These are phyloP conservation scores for Megaceryle alcyon DNA, from an alignment of 2,797 vertebrate genomes.

Conservation along the genomic window DNA sequence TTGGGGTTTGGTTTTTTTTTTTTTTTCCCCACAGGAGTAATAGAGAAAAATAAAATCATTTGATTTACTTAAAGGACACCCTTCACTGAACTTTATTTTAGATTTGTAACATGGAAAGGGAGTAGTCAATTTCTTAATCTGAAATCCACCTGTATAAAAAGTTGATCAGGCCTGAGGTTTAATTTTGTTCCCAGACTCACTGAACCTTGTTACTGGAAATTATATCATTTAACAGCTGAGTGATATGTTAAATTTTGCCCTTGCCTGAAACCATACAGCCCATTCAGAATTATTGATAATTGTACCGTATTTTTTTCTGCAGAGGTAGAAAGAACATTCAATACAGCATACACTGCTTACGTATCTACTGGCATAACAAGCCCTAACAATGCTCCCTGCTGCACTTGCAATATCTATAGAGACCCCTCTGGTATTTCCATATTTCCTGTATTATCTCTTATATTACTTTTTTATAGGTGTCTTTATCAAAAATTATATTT, in stretches of 20 bases:
- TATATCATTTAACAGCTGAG: background rate
- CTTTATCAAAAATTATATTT: constrained; percentile 2
- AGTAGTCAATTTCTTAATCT: background rate
- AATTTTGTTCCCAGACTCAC: background rate
- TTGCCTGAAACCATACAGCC: background rate
- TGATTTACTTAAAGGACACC: background rate
- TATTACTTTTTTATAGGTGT: background rate
- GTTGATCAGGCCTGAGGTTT: background rate
- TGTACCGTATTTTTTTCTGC: background rate
- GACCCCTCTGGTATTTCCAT: background rate
- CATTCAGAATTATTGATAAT: background rate
- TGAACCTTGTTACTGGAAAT: background rate
- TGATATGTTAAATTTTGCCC: background rate
- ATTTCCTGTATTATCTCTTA: background rate
- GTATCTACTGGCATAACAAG: background rate
- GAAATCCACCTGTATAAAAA: background rate
- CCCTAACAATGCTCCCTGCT: background rate
- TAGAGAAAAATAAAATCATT: background rate
- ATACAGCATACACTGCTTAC: background rate
- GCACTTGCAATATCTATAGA: background rate
- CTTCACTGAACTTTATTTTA: background rate
- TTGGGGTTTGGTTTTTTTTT: background rate
- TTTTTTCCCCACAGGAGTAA: background rate
- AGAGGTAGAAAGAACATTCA: background rate
- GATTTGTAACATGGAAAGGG: background rate